Percentiles rank a stretch among this genome's conserved stretches.
phyloP scores from a whole-genome alignment of 2,797 vertebrate species.

The Balearica regulorum region DNA sequence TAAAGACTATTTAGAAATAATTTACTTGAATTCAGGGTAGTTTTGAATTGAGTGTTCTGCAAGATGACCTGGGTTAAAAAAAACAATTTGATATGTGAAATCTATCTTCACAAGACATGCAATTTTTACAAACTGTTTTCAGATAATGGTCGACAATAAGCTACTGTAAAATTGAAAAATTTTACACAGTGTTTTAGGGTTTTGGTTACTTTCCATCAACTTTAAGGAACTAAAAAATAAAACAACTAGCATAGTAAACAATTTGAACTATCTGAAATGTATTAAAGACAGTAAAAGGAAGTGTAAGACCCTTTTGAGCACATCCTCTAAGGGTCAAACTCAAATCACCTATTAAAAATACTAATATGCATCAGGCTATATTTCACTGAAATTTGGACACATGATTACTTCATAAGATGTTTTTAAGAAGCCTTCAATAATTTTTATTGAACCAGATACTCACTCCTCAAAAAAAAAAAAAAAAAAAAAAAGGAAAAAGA shows the following conservation, averaged over 20 bases:
- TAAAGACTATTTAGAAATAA: background rate
- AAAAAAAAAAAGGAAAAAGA: accelerated
- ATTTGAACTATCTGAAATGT: background rate
- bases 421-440: background rate
- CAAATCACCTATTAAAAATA: background rate
- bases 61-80: background rate
- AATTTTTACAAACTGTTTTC: background rate
- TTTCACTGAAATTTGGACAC: background rate
- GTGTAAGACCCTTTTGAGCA: background rate
- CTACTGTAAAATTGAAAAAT: background rate
- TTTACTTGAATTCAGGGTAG: background rate
- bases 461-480: accelerated
- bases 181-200: background rate
- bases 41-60: background rate
- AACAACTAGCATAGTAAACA: background rate
- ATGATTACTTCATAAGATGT: background rate
- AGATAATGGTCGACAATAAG: background rate
- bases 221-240: background rate
- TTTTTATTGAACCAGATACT: background rate
- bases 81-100: background rate
- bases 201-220: background rate
- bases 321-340: background rate
- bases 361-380: background rate
- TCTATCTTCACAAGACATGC: background rate
- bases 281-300: background rate